Conservation (phyloP, 2,797 vertebrate species). For the Dipus sagitta region DNA sequence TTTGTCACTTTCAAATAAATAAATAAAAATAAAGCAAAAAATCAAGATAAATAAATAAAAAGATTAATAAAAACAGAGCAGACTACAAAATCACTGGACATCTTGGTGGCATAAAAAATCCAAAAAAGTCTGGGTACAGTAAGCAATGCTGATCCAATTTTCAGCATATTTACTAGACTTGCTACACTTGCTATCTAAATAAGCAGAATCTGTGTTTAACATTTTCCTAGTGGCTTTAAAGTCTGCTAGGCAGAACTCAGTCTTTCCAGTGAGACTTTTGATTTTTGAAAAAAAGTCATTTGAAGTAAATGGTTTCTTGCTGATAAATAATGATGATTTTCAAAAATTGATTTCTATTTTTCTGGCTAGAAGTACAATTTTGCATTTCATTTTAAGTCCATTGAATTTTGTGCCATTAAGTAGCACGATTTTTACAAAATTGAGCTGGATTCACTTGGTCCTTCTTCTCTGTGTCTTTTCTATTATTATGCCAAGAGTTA, state of each 20-base stretch:
- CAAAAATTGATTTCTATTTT: conserved; percentile 60
- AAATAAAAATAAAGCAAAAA: too few relatives aligned
- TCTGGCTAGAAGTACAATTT: conserved; percentile 53
- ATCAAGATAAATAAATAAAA: too few relatives aligned
- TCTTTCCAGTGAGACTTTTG: conserved; percentile 27
- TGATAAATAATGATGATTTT: conserved; percentile 77
- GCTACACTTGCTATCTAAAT: conserved; percentile 49
- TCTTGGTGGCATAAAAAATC: conserved; percentile 50
- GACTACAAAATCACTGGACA: conserved; percentile 47
- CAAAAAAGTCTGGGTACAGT: neutral
- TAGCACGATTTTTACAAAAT: conserved; percentile 16
- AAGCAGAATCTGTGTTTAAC: conserved; percentile 70
- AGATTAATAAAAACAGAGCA: neutral
- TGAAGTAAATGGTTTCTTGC: conserved; percentile 72
- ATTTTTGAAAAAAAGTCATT: conserved; percentile 52
- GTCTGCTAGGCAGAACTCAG: conserved; percentile 55
- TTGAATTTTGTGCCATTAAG: neutral
- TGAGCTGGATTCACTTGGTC: neutral
- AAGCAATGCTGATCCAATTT: conserved; percentile 1
- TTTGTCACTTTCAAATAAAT: too few relatives aligned
- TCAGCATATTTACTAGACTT: conserved; percentile 64
- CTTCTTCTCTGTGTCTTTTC: neutral
- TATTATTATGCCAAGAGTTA: neutral
- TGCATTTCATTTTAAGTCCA: conserved; percentile 49
- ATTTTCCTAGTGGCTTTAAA: conserved; percentile 63